Conservation (phyloP, 2,797 vertebrate genomes). For the Halcyon leucocephala region DNA sequence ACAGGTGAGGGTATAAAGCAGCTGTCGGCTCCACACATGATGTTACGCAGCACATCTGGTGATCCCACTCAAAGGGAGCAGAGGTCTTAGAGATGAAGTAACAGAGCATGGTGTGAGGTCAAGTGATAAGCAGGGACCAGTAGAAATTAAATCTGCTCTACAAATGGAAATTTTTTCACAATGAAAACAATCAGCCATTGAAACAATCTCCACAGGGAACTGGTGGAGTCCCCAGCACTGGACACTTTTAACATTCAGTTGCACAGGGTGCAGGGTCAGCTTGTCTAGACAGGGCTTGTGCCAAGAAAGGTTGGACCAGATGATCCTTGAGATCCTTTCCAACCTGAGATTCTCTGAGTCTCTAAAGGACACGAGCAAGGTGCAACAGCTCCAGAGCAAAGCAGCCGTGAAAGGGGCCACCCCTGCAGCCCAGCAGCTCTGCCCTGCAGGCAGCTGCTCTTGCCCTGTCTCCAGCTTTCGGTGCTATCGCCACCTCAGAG, state of each 20-base stretch:
- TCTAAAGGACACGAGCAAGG: background rate
- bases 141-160: background rate
- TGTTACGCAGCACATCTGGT: background rate
- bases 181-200: background rate
- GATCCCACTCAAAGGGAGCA: rapidly evolving
- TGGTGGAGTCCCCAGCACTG: background rate
- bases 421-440: background rate
- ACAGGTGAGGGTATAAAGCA: background rate
- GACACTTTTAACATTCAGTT: background rate
- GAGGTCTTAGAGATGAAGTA: background rate
- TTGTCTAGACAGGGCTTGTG: background rate
- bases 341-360: background rate
- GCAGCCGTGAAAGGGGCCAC: rapidly evolving
- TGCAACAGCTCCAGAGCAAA: rapidly evolving
- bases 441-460: background rate
- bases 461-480: background rate
- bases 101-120: background rate
- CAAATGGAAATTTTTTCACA: background rate
- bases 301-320: background rate
- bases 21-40: rapidly evolving
- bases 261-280: background rate
- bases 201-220: background rate
- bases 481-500: background rate
- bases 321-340: background rate
- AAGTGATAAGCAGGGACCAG: background rate